Conservation (phyloP, 2,113 vertebrate species). For the Emydocephalus ijimae region DNA sequence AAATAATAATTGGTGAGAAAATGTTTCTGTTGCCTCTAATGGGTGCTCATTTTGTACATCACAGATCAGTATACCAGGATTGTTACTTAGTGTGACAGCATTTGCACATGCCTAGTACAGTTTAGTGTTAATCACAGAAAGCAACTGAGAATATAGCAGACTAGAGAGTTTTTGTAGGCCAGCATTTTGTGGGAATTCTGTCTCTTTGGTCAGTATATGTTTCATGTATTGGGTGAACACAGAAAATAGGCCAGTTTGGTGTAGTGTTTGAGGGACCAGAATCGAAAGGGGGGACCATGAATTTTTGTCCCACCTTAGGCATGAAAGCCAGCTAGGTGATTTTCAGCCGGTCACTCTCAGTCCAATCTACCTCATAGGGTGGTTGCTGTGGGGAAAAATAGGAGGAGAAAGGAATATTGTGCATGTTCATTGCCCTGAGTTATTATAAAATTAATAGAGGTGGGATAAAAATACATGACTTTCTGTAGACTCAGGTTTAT, state of each 20-base stretch:
- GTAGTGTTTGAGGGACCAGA: neutral
- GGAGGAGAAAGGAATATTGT: neutral
- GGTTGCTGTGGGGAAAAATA: neutral
- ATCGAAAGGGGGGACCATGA: neutral
- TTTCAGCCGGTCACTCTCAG: neutral
- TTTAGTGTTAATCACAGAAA: neutral
- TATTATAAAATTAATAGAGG: neutral
- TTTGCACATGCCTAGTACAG: neutral
- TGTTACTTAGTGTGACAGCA: neutral
- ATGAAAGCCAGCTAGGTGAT: neutral
- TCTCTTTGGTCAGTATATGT: neutral
- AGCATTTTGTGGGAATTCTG: neutral
- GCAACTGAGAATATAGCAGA: neutral
- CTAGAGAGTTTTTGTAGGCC: neutral
- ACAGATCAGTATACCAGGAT: neutral
- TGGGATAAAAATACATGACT: neutral
- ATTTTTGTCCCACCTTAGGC: neutral
- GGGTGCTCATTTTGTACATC: neutral
- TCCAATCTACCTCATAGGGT: neutral
- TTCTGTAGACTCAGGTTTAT: neutral
- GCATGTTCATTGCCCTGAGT: neutral
- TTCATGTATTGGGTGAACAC: neutral
- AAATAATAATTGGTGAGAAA: neutral
- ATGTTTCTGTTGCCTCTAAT: neutral
- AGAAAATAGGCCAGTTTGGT: neutral